Evolutionary conservation across 2,888 invertebrate genomes (phyloP).

Genomic region (Caenorhabditis imperialis): DNA sequence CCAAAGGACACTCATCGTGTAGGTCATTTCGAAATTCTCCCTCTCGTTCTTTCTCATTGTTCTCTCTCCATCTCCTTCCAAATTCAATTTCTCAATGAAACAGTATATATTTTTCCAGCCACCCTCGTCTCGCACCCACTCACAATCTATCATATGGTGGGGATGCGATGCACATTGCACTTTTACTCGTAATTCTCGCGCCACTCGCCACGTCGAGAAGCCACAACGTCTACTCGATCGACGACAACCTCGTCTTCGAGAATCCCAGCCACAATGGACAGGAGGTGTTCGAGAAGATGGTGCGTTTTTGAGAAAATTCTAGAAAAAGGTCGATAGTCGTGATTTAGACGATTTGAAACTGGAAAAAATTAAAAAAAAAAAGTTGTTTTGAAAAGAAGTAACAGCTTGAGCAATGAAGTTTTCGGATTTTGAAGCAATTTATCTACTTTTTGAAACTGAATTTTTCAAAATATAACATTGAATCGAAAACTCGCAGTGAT

Average conservation of each 20-base stretch:
- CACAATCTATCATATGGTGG: too few relatives aligned
- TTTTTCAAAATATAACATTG: slow-evolving; percentile 1
- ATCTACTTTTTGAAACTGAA: background rate
- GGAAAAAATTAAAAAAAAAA: background rate
- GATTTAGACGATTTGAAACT: too few relatives aligned
- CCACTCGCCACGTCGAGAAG: background rate
- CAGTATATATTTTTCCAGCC: slow-evolving; percentile 5
- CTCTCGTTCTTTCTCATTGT: too few relatives aligned
- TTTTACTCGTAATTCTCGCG: slow-evolving; percentile 12
- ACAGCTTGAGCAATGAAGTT: background rate
- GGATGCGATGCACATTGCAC: slow-evolving; percentile 46
- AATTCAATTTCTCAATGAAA: background rate
- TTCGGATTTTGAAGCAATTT: slow-evolving; percentile 2
- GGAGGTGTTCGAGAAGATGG: slow-evolving; percentile 67
- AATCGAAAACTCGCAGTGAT: too few relatives aligned
- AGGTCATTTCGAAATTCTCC: too few relatives aligned
- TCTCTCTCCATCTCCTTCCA: too few relatives aligned
- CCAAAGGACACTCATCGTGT: background rate
- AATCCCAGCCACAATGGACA: slow-evolving; percentile 58
- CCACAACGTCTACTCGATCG: slow-evolving; percentile 44
- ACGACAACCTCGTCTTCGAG: slow-evolving; percentile 54
- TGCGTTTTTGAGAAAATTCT: slow-evolving; percentile 30
- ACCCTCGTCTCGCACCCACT: too few relatives aligned
- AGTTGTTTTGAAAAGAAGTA: slow-evolving; percentile 5
- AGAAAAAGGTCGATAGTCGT: too few relatives aligned